phyloP scores from a whole-genome alignment of 2,113 vertebrate genomes.

The Pollachius pollachius region DNA sequence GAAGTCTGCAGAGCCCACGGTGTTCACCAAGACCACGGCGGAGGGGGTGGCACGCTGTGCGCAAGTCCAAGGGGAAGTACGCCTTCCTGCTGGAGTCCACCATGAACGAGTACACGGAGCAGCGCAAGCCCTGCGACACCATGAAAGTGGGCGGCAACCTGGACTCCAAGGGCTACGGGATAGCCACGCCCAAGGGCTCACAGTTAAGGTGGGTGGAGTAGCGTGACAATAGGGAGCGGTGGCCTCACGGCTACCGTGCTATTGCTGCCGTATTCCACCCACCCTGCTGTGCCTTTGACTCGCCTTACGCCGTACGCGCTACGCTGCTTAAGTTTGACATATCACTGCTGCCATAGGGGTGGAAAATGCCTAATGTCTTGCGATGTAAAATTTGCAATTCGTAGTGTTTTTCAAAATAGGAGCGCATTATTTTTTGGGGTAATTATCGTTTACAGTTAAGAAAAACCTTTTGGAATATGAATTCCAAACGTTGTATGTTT shows the following conservation, averaged over 20 bases:
- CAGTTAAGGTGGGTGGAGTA: conserved; percentile 99
- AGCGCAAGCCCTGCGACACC: conserved; percentile 97
- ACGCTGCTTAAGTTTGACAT: neutral
- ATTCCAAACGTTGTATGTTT: too few species aligned
- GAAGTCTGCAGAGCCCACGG: conserved; percentile 96
- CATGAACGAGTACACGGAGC: conserved; percentile 99
- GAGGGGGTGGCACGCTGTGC: conserved; percentile 96
- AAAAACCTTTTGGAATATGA: too few species aligned
- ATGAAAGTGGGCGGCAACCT: conserved; percentile 99
- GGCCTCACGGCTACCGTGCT: conserved; percentile 70
- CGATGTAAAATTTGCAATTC: neutral
- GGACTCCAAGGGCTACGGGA: conserved; percentile 99
- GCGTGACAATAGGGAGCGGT: conserved; percentile 90
- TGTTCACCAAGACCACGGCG: conserved; percentile 96
- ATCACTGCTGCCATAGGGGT: conserved; percentile 50
- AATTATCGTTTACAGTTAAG: too few species aligned
- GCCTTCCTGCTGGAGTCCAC: conserved; percentile 99
- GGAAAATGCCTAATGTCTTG: conserved; percentile 21
- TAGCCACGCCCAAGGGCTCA: conserved; percentile 98
- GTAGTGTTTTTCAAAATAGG: neutral
- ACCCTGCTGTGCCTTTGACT: conserved; percentile 94
- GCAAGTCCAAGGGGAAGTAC: conserved; percentile 99
- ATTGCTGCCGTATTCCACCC: conserved; percentile 99
- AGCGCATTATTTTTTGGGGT: neutral
- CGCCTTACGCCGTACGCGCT: conserved; percentile 9